These are phyloP conservation scores for Bombylius discolor DNA, from an alignment of 2,888 invertebrate species.

Conservation along the genomic window DNA sequence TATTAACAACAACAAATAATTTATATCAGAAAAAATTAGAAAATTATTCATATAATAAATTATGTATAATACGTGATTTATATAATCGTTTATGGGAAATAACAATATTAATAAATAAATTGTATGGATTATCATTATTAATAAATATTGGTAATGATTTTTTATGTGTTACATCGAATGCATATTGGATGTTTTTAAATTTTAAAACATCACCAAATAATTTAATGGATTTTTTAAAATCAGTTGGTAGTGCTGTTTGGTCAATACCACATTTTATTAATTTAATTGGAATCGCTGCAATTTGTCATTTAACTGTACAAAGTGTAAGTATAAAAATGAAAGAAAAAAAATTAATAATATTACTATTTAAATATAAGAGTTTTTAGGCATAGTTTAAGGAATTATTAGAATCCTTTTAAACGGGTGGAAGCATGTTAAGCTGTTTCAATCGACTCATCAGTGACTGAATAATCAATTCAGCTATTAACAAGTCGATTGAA, in stretches of 20 bases:
- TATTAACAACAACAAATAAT: slow-evolving; percentile 1
- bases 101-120: slow-evolving; percentile 23
- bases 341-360: neutral
- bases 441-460: too few species aligned
- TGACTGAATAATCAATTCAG: too few species aligned
- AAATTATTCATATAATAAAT: neutral
- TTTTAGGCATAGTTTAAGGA: too few species aligned
- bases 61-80: slow-evolving; percentile 23
- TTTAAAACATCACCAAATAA: slow-evolving; percentile 17
- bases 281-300: slow-evolving; percentile 23
- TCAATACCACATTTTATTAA: slow-evolving; percentile 29
- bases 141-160: slow-evolving; percentile 32
- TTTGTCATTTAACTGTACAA: slow-evolving; percentile 27
- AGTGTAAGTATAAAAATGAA: slow-evolving; percentile 21
- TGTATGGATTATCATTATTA: slow-evolving; percentile 29
- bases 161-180: slow-evolving; percentile 29
- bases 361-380: neutral
- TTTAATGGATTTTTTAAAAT: slow-evolving; percentile 19
- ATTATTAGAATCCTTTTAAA: too few species aligned
- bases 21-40: neutral
- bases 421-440: too few species aligned
- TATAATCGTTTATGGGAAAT: slow-evolving; percentile 30
- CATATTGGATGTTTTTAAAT: slow-evolving; percentile 32
- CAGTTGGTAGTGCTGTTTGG: slow-evolving; percentile 24
- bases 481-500: too few species aligned